Percentiles rank a stretch among this genome's conserved stretches.
Evolutionary conservation across 2,797 vertebrate genomes (phyloP).

Genomic region (Coranthus polyacanthus): DNA sequence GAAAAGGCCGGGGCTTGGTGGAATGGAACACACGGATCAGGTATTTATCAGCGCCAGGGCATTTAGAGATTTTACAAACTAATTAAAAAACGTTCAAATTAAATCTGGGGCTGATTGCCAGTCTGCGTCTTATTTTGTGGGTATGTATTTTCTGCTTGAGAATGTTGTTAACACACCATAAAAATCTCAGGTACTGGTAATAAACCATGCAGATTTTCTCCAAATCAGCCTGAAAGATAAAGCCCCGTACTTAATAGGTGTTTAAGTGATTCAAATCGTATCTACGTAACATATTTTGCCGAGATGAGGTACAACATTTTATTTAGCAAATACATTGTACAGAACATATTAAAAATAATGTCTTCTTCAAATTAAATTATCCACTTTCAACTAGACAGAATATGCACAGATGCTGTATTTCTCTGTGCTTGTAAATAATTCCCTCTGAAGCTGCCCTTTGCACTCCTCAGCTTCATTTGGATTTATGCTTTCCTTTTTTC

Average conservation of each 20-base stretch:
- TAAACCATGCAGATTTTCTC: background rate
- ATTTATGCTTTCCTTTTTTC: background rate
- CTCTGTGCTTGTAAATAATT: constrained; percentile 8
- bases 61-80: background rate
- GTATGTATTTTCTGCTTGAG: background rate
- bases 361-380: background rate
- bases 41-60: background rate
- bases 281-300: background rate
- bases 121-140: background rate
- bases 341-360: background rate
- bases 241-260: background rate
- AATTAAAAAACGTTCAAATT: background rate
- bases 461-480: background rate
- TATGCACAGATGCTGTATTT: background rate
- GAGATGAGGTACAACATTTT: background rate
- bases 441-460: background rate
- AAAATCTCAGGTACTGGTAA: background rate
- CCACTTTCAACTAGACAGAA: background rate
- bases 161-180: background rate
- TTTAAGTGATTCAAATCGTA: background rate
- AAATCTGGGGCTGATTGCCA: background rate
- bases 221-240: background rate
- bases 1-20: background rate
- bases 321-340: constrained; percentile 7
- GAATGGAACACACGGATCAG: background rate